Conservation (phyloP, 2,797 vertebrate genomes). For the Poecilia gillii region DNA sequence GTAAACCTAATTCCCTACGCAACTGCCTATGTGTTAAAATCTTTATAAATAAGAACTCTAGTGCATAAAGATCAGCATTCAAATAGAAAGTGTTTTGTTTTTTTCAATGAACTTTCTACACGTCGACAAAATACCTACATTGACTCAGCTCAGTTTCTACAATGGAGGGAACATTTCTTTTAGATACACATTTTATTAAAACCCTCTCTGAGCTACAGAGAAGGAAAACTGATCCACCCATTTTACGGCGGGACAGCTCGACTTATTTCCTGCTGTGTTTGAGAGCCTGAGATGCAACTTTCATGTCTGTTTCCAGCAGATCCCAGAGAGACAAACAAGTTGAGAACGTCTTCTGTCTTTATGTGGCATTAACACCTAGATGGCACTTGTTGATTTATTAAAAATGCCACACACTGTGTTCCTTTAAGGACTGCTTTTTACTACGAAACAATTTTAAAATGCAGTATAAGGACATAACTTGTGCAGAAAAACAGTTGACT, state of each 20-base stretch:
- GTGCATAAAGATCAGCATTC: neutral
- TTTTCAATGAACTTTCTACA: neutral
- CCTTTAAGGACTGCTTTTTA: slow-evolving; percentile 24
- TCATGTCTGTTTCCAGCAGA: slow-evolving; percentile 63
- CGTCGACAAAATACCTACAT: slow-evolving; percentile 17
- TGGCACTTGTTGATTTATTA: slow-evolving; percentile 68
- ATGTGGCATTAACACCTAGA: slow-evolving; percentile 57
- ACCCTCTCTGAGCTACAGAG: slow-evolving; percentile 42
- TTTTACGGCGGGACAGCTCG: slow-evolving; percentile 51
- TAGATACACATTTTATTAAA: slow-evolving; percentile 23
- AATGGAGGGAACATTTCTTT: slow-evolving; percentile 11
- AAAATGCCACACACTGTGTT: slow-evolving; percentile 51
- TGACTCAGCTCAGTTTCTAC: slow-evolving; percentile 7
- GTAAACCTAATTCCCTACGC: neutral
- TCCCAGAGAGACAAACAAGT: slow-evolving; percentile 36
- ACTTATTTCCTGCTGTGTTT: slow-evolving; percentile 56
- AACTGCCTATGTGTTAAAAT: neutral
- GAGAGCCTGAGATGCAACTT: slow-evolving; percentile 44
- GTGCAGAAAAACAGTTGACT: slow-evolving; percentile 22
- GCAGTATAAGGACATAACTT: neutral
- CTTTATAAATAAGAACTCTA: neutral
- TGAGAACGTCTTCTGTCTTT: slow-evolving; percentile 50
- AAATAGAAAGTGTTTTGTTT: neutral
- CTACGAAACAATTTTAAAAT: slow-evolving; percentile 35
- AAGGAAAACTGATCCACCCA: slow-evolving; percentile 52